Evolutionary conservation across 2,113 vertebrate genomes (phyloP), one percentile per base, ranked within the genome.

Genomic region (Lepus europaeus): DNA sequence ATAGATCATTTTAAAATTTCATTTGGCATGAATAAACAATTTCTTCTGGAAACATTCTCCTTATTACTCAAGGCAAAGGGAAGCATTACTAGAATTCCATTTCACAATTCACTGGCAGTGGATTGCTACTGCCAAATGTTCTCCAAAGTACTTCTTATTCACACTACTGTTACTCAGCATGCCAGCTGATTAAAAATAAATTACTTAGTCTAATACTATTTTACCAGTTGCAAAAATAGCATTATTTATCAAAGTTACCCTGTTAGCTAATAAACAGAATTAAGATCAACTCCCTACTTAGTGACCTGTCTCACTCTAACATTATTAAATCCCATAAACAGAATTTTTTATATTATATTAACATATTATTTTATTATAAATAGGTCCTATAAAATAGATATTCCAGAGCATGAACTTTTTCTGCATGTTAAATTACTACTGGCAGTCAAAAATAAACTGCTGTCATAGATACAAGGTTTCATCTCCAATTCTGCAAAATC

Each of bases 381-480:
- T 83, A 80, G 59, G 84, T 95, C 33, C 82, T 95, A 78, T 45
- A 76, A 95, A 95, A 73, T 66, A 29, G 31, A 80, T 84, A 85
- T 13, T 92, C 10, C 10, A 86, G 36, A 85, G 29, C 79, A 70
- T 25, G 1, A 10, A 70, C 45, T 85, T 36, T 59, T 80, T 74
- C 73, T 93, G 19, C 12, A 69, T 66, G 36, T 69, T 79, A 87
- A 90, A 87, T 36, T 74, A 87, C 74, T 79, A 74, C 0, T 83
- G 17, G 36, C 85, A 72, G 33, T 53, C 76, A 59, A 63, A 81
- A 89, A 79, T 61, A 80, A 27, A 93, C 64, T 76, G 25, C 64
- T 33, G 17, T 72, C 78, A 70, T 0, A 59, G 13, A 76, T 39
- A n/a, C 23, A 51, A 87, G 51, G n/a, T 12, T 53, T 22, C 70